phyloP scores from a whole-genome alignment of 2,113 vertebrate species.

The Nansenia antarctica region DNA sequence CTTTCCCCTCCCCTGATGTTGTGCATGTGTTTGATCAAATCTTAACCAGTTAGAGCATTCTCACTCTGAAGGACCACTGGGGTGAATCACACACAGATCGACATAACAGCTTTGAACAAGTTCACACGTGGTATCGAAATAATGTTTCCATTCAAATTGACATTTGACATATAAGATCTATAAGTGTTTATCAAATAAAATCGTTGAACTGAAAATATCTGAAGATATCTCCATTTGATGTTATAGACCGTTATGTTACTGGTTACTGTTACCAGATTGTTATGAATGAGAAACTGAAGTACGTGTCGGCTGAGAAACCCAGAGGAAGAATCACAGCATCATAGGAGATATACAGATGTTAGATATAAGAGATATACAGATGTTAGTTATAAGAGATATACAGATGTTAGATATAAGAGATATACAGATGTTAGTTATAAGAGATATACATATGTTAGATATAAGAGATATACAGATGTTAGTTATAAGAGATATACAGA shows the following conservation, averaged over 20 bases:
- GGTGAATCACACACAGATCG: constrained; percentile 23
- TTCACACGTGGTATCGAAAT: constrained; percentile 57
- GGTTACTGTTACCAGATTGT: neutral
- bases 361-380: too few relatives aligned
- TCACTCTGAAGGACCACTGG: constrained; percentile 7
- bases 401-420: too few relatives aligned
- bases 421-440: too few relatives aligned
- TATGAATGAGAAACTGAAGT: neutral
- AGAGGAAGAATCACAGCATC: neutral
- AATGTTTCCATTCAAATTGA: neutral
- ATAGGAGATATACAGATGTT: constrained; percentile 32
- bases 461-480: too few relatives aligned
- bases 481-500: too few relatives aligned
- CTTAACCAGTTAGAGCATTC: neutral
- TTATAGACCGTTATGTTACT: neutral
- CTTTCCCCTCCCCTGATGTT: neutral
- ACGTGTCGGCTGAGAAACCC: neutral
- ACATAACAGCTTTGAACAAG: constrained; percentile 13
- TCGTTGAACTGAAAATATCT: too few relatives aligned
- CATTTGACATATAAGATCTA: too few relatives aligned
- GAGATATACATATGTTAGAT: too few relatives aligned
- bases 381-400: too few relatives aligned
- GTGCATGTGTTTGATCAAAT: constrained; percentile 7
- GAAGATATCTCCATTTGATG: too few relatives aligned
- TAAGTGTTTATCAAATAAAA: too few relatives aligned